Evolutionary conservation across 2,797 vertebrate genomes (phyloP).

Genomic region (Hypotaenidia okinawae): DNA sequence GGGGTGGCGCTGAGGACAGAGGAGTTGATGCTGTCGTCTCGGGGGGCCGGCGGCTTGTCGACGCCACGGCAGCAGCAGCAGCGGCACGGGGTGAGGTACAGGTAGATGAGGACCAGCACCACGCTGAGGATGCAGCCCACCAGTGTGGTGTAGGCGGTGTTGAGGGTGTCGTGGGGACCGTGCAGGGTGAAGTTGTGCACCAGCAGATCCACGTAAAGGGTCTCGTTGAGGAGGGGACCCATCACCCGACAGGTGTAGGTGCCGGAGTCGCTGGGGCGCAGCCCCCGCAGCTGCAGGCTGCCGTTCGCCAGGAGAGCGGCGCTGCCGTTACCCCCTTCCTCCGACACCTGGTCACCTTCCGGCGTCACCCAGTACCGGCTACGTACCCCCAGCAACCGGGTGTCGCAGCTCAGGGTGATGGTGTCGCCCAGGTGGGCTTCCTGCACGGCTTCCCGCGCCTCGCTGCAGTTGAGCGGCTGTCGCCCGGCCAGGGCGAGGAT

Average conservation of each 20-base stretch:
- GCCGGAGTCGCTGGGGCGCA: slow-evolving; percentile 86
- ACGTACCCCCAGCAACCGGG: slow-evolving; percentile 81
- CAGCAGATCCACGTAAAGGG: slow-evolving; percentile 90
- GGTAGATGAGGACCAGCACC: slow-evolving; percentile 95
- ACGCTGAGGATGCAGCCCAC: slow-evolving; percentile 96
- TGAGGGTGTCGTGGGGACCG: slow-evolving; percentile 85
- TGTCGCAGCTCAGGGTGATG: slow-evolving; percentile 87
- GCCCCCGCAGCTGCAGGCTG: slow-evolving; percentile 80
- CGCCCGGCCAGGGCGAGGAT: slow-evolving; percentile 82
- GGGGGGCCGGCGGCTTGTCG: slow-evolving; percentile 81
- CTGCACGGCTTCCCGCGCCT: slow-evolving; percentile 84
- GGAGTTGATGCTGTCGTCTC: slow-evolving; percentile 94
- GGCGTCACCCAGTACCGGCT: slow-evolving; percentile 89
- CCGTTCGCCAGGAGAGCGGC: slow-evolving; percentile 81
- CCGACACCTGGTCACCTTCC: slow-evolving; percentile 77
- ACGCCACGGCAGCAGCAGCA: slow-evolving; percentile 92
- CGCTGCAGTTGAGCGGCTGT: slow-evolving; percentile 88
- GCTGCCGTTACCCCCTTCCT: slow-evolving; percentile 80
- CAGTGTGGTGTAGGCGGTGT: slow-evolving; percentile 95
- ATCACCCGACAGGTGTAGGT: slow-evolving; percentile 90
- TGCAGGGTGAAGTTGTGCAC: slow-evolving; percentile 92
- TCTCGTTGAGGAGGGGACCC: slow-evolving; percentile 90
- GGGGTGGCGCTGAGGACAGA: slow-evolving; percentile 94
- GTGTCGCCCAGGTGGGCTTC: slow-evolving; percentile 88
- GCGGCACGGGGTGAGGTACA: slow-evolving; percentile 95